These are phyloP conservation scores for Illadopsis cleaveri DNA, from an alignment of 2,113 vertebrate genomes.

Conservation along the genomic window DNA sequence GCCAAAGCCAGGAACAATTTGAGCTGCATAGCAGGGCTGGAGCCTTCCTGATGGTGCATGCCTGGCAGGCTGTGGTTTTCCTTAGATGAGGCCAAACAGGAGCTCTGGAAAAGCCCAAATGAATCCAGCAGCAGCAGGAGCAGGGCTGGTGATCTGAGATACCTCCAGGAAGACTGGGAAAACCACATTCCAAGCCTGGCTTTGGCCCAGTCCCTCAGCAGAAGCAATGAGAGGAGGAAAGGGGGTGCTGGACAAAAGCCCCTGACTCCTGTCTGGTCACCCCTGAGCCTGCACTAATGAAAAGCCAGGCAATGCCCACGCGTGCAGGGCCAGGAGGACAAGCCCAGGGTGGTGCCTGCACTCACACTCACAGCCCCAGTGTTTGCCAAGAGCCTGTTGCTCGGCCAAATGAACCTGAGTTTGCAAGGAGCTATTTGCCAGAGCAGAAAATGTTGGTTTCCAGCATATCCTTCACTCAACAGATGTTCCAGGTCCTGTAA, in stretches of 20 bases:
- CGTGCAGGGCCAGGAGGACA: not conserved
- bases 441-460: not conserved
- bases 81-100: not conserved
- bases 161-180: not conserved
- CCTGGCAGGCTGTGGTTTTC: not conserved
- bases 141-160: not conserved
- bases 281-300: not conserved
- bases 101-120: not conserved
- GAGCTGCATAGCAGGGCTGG: not conserved
- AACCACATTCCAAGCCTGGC: not conserved
- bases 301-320: accelerated
- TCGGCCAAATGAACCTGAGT: not conserved
- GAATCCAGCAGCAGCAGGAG: not conserved
- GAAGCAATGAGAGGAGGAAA: accelerated
- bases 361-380: not conserved
- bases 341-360: not conserved
- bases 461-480: not conserved
- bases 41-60: accelerated
- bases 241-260: not conserved
- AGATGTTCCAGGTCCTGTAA: not conserved
- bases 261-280: not conserved
- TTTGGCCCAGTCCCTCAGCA: not conserved
- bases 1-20: not conserved
- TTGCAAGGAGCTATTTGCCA: not conserved
- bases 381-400: not conserved